Base-by-base conservation (phyloP, 2,888 invertebrate species). In the Aspidiotus rigidus region DNA sequence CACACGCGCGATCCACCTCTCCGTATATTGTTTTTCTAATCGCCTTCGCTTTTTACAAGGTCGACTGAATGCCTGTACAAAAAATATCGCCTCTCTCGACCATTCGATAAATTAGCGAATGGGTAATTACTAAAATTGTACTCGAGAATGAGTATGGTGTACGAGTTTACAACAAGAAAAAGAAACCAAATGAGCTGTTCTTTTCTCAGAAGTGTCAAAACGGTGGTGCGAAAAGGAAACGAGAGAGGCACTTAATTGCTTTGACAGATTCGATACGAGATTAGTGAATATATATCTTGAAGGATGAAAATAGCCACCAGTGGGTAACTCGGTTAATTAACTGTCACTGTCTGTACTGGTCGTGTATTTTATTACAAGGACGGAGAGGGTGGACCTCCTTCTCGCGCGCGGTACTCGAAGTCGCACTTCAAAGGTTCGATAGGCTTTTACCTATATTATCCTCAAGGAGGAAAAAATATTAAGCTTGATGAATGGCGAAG, bases 211-310 rank as follows among this genome's bases (percentile, higher is more conserved):
- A 28, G 28, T 28, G 28, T 28, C 53, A 64, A 53, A 40, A 54
- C 64, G 40, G 53, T 54, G 64, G 53, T 64, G 54, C 53, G 54
- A 64, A 28, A 64, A 54, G 64, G 54, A 54, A 53, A 64, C 64
- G 54, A 49, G 64, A 64, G 54, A 64, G 53, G 54, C 54, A 64
- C 28, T 28, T 28, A 64, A 64, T 64, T 64, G 54, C 53, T 64
- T 64, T 64, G 64, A 64, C 64, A 64, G 64, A 64, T 64, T 54
- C 55, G 28, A 64, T 64, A 64, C 54, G 40, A 64, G 64, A 64
- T 64, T 64, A 64, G 64, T 64, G 54, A 64, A 64, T 64, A 63
- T 53, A 63, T n/a, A 28, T 28, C 28, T 28, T 54, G 64, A 64
- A 54, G 53, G 54, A 64, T 64, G 54, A 28, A 64, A 13, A 49